Conservation (phyloP, 1,140 invertebrate genomes). For the Philopotamus ludificatus region DNA sequence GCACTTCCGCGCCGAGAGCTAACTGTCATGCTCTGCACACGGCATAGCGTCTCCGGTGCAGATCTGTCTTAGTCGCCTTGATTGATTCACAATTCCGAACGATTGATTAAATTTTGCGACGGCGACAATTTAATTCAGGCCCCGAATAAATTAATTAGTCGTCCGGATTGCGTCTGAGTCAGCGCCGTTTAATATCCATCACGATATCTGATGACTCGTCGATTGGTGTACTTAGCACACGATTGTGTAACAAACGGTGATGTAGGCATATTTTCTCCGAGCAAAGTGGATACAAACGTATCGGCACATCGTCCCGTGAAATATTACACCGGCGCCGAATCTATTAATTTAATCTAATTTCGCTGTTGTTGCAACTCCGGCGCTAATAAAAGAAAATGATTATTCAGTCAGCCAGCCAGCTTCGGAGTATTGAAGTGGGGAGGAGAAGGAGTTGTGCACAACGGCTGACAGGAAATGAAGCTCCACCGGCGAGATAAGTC, state of each 20-base stretch:
- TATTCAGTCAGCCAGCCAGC: too few species aligned
- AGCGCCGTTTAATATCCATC: constrained; percentile 1
- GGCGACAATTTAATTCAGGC: too few species aligned
- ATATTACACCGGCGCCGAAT: constrained; percentile 22
- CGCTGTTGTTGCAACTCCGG: constrained; percentile 36
- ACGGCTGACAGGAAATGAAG: constrained; percentile 11
- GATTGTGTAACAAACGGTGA: constrained; percentile 16
- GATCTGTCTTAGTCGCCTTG: too few species aligned
- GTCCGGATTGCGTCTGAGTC: neutral
- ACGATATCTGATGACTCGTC: neutral
- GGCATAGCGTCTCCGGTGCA: too few species aligned
- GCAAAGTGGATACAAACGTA: constrained; percentile 4
- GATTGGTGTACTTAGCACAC: neutral
- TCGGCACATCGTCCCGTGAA: constrained; percentile 16
- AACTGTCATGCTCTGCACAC: too few species aligned
- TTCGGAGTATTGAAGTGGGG: constrained; percentile 12
- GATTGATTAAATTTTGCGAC: too few species aligned
- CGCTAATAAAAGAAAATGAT: constrained; percentile 40
- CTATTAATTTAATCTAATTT: constrained; percentile 40
- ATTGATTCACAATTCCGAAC: too few species aligned
- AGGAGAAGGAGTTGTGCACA: constrained; percentile 27
- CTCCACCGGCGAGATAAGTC: constrained; percentile 1
- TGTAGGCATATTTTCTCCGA: constrained; percentile 17
- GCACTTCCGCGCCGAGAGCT: too few species aligned
- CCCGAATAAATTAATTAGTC: too few species aligned